These are phyloP conservation scores for Agrypnia vestita DNA, from an alignment of 1,140 invertebrate species.

Conservation along the genomic window DNA sequence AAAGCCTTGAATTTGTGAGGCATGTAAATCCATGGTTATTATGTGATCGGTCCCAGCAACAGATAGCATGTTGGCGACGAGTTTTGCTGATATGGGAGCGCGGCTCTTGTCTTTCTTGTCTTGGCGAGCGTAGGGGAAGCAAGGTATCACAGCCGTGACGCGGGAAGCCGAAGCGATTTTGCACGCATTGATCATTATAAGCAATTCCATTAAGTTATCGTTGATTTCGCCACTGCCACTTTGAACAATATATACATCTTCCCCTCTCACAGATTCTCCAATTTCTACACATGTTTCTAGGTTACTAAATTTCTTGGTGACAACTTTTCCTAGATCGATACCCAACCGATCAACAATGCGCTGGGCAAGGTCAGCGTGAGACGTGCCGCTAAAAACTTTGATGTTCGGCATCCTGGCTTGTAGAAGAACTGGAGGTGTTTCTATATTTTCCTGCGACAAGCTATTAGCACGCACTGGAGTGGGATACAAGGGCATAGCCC, in stretches of 20 bases:
- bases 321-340: slow-evolving; percentile 97
- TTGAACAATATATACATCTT: slow-evolving; percentile 99
- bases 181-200: slow-evolving; percentile 99
- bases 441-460: slow-evolving; percentile 40
- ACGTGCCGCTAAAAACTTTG: slow-evolving; percentile 98
- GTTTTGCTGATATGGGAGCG: slow-evolving; percentile 98
- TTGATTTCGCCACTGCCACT: slow-evolving; percentile 98
- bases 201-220: slow-evolving; percentile 98
- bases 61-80: slow-evolving; percentile 99
- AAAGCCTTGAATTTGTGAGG: slow-evolving; percentile 95
- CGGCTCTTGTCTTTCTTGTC: slow-evolving; percentile 99
- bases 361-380: slow-evolving; percentile 96
- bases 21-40: slow-evolving; percentile 99
- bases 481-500: slow-evolving; percentile 53
- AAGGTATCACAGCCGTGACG: slow-evolving; percentile 99
- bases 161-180: slow-evolving; percentile 98
- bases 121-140: slow-evolving; percentile 98
- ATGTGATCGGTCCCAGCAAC: slow-evolving; percentile 99
- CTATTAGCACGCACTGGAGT: slow-evolving; percentile 48
- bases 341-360: slow-evolving; percentile 96
- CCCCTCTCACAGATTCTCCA: slow-evolving; percentile 97
- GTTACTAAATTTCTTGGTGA: slow-evolving; percentile 99
- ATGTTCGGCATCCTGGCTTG: slow-evolving; percentile 92
- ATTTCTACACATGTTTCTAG: slow-evolving; percentile 99
- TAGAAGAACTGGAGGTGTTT: slow-evolving; percentile 55